Conservation (phyloP, 2,888 invertebrate species). For the Mechanitis messenoides region DNA sequence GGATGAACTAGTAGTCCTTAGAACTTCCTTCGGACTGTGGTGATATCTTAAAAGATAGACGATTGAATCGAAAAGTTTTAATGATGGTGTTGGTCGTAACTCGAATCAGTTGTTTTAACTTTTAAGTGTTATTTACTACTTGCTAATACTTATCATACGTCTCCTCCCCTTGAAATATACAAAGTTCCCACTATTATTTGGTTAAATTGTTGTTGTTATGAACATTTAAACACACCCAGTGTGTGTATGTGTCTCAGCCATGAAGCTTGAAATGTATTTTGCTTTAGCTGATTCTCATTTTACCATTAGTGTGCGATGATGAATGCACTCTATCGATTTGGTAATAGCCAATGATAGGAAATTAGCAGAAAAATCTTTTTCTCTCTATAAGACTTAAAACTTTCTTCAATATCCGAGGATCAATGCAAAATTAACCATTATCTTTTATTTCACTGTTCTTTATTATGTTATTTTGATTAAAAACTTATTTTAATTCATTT, state of each 20-base stretch:
- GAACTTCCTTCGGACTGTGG: constrained; percentile 12
- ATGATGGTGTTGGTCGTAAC: neutral
- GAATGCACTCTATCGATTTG: too few relatives aligned
- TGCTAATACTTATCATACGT: constrained; percentile 11
- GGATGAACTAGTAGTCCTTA: constrained; percentile 15
- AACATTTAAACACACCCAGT: constrained; percentile 23
- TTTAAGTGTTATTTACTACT: constrained; percentile 1
- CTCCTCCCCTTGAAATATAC: constrained; percentile 20
- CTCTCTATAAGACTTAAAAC: too few relatives aligned
- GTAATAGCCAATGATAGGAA: too few relatives aligned
- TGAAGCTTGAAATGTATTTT: constrained; percentile 24
- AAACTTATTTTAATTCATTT: too few relatives aligned
- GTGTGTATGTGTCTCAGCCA: constrained; percentile 28
- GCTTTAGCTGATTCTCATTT: too few relatives aligned
- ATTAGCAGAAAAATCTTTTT: too few relatives aligned
- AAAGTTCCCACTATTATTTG: constrained; percentile 27
- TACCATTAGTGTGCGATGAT: too few relatives aligned
- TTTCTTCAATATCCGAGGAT: too few relatives aligned
- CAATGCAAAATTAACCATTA: too few relatives aligned
- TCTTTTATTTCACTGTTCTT: too few relatives aligned
- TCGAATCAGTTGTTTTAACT: neutral
- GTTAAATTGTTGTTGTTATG: constrained; percentile 29
- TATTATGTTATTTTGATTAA: too few relatives aligned
- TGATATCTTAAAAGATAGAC: constrained; percentile 18
- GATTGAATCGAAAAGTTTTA: constrained; percentile 13